Evolutionary conservation across 1,140 invertebrate species (phyloP), one percentile per base, ranked within the genome.

Genomic region (Cataglyphis hispanica): DNA sequence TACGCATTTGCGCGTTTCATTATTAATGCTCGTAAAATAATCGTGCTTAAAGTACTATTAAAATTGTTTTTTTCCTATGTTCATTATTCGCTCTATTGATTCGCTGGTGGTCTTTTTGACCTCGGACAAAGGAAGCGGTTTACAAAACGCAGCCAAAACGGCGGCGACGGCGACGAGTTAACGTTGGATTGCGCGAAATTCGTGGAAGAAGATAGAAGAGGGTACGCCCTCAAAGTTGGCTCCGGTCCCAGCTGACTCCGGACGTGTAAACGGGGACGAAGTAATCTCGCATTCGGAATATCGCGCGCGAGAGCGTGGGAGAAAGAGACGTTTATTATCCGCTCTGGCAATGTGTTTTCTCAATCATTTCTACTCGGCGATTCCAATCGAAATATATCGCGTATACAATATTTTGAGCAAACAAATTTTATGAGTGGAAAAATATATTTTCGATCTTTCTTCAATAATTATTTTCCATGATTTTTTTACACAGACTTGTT

Each of bases 211-310:
- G 87, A 81, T 86, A 84, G 69, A 86, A 63, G 75, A 81, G 87
- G 22, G 27, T 64, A 40, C 67, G 69, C 63, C 25, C 61, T 46
- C 56, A 64, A 31, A 75, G 81, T 89, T 90, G 89, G 89, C 88
- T 86, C 25, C 58, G 77, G 2, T 87, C 86, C 88, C 88, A 89
- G 72, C 83, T 78, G 86, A 69, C 88, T 85, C 43, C 77, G 69
- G 64, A 64, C 69, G 78, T 64, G 60, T 58, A 85, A 87, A 85
- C 86, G 70, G 81, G 83, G 83, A 60, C 86, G 89, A 77, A 87
- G 89, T 84, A 76, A 90, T 90, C 87, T 87, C 88, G 78, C 74
- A 58, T 88, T 88, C 70, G 87, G 60, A 77, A 74, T 87, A 87
- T 86, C 88, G 69, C 58, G 8, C n/a, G 46, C 11, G 58, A 10